Conservation (phyloP, 2,797 vertebrate genomes). For the Meda fulgida region DNA sequence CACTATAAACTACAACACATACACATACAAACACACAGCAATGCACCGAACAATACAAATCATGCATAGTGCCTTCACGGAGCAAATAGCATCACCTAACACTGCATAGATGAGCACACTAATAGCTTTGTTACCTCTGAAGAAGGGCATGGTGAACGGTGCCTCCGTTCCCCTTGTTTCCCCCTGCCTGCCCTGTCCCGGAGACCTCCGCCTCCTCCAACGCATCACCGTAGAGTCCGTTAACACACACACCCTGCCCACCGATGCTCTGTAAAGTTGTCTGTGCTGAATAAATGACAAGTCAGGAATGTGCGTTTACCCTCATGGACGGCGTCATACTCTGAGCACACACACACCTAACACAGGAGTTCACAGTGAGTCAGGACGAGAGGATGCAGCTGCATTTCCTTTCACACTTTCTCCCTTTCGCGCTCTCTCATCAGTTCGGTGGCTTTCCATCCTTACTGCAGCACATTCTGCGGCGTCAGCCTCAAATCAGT, state of each 20-base stretch:
- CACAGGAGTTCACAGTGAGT: conserved; percentile 46
- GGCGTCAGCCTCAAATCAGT: conserved; percentile 53
- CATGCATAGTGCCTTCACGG: not conserved
- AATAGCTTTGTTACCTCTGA: conserved; percentile 61
- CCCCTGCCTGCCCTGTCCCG: conserved; percentile 58
- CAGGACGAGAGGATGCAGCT: conserved; percentile 50
- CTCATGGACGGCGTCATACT: conserved; percentile 2
- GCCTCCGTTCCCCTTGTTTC: conserved; percentile 56
- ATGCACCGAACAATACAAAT: not conserved
- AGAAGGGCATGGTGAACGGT: conserved; percentile 57
- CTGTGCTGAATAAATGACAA: conserved; percentile 23
- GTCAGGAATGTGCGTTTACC: not conserved
- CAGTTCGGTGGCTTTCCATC: conserved; percentile 52
- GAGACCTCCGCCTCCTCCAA: conserved; percentile 65
- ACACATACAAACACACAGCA: not conserved
- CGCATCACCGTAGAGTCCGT: conserved; percentile 53
- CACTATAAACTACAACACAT: conserved; percentile 12
- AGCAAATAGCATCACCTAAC: not conserved
- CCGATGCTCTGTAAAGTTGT: conserved; percentile 6
- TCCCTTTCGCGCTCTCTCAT: conserved; percentile 49
- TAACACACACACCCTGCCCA: conserved; percentile 30
- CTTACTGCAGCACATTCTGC: conserved; percentile 64
- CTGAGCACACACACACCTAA: conserved; percentile 21
- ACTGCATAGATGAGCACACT: not conserved
- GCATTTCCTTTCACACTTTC: conserved; percentile 44